Percentiles rank a stretch among this genome's conserved stretches.
Conservation (phyloP, 1,140 invertebrate species). For the Phymorhynchus buccinoides region DNA sequence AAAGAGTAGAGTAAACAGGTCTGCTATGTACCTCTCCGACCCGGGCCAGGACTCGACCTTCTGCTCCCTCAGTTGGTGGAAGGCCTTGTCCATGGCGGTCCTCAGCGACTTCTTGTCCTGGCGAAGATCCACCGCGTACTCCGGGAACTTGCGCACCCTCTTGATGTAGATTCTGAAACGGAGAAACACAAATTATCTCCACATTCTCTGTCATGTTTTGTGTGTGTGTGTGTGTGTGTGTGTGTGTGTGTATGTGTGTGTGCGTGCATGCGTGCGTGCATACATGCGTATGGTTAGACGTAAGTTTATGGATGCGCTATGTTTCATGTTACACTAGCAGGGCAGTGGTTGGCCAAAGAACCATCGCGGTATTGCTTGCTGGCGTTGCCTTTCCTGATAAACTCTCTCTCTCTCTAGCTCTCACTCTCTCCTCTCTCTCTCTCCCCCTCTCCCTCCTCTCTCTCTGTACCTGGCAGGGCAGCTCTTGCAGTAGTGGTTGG, state of each 20-base stretch:
- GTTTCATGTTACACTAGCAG: too few relatives aligned
- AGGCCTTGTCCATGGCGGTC: constrained; percentile 71
- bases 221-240: not conserved
- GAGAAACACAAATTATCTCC: not conserved
- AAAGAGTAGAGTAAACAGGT: too few relatives aligned
- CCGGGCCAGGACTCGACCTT: constrained; percentile 63
- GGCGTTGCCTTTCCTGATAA: constrained; percentile 66
- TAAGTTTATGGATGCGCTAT: not conserved
- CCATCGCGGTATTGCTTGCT: constrained; percentile 48
- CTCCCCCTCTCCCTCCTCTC: too few relatives aligned
- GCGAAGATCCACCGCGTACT: constrained; percentile 65
- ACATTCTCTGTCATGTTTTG: not conserved
- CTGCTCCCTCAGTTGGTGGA: constrained; percentile 67
- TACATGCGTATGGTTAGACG: not conserved
- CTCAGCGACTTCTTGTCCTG: constrained; percentile 69
- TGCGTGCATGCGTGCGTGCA: not conserved
- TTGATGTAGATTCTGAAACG: constrained; percentile 70
- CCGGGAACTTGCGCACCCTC: constrained; percentile 72
- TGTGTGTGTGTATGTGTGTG: not conserved
- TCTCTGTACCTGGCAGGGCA: constrained; percentile 75
- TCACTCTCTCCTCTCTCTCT: too few relatives aligned
- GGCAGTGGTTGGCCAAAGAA: constrained; percentile 33
- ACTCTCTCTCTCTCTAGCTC: too few relatives aligned
- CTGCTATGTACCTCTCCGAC: constrained; percentile 68
- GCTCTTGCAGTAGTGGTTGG: constrained; percentile 67